These are phyloP conservation scores for Chrysochloris asiatica DNA, from an alignment of 2,113 vertebrate genomes.

Conservation along the genomic window DNA sequence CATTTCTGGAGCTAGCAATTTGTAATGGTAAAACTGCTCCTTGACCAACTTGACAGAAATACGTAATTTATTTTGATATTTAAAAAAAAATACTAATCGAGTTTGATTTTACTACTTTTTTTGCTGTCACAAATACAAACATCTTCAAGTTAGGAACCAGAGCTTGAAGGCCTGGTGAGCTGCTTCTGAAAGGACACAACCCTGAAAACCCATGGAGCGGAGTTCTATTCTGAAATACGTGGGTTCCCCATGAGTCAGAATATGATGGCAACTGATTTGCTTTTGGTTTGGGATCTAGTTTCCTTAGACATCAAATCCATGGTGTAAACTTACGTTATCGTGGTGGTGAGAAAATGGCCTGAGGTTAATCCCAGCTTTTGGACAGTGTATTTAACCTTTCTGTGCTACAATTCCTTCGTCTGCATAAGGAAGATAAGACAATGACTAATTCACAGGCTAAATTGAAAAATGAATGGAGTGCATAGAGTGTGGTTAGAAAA, in stretches of 20 bases:
- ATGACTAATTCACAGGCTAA: not conserved
- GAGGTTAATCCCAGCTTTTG: not conserved
- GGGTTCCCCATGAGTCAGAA: not conserved
- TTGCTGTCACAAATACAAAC: not conserved
- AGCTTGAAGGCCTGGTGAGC: not conserved
- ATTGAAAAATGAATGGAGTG: not conserved
- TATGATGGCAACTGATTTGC: not conserved
- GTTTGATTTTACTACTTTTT: not conserved
- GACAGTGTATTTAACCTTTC: not conserved
- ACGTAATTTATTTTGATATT: not conserved
- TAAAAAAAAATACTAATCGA: not conserved
- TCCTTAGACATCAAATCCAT: not conserved
- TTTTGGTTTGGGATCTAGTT: not conserved
- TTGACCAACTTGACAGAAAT: not conserved
- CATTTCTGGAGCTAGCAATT: slow-evolving; percentile 40
- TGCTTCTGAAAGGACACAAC: not conserved
- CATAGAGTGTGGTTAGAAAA: not conserved
- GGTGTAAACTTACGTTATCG: not conserved
- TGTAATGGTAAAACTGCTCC: slow-evolving; percentile 1
- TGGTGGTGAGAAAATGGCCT: not conserved
- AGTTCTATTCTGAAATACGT: not conserved
- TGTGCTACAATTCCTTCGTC: not conserved
- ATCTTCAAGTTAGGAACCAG: not conserved
- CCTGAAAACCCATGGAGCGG: not conserved
- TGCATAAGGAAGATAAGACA: not conserved